Evolutionary conservation across 1,140 invertebrate species (phyloP), one percentile per base, ranked within the genome.

Genomic region (Sweltsa coloradensis): DNA sequence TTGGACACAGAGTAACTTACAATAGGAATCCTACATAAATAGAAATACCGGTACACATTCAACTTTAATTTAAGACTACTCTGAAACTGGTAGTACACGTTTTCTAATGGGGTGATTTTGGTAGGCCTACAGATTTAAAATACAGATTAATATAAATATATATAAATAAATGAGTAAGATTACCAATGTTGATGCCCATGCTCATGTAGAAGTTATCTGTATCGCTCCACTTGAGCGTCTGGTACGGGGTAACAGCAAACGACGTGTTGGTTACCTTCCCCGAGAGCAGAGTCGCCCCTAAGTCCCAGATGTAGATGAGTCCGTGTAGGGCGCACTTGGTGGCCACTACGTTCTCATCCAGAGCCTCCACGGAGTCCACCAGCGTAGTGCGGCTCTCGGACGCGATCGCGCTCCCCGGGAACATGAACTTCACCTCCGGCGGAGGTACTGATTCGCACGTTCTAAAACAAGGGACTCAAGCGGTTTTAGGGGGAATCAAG

Each of bases 151-250:
- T 3, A 18, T 18, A n/a, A 31, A n/a, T 31, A n/a, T 9, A 31
- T n/a, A n/a, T 31, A 9, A n/a, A 31, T 9, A 31, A 31, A 9
- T 7, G 37, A 9, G 16, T 9, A 9, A 9, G 16, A 45, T 57
- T 56, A 70, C 67, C 60, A 53, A 51, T 51, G 46, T 56, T 55
- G 34, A 57, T 56, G 11, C 66, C 64, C 31, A 69, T 61, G 49
- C 65, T 66, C 55, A 73, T 65, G 51, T 69, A 73, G 51, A 69
- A 69, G 23, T 70, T 67, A 46, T 66, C 63, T 4, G 65, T 65
- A 41, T 60, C 51, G 16, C 61, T 65, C 59, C 68, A 73, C 22
- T 62, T 47, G 5, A 72, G 56, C 6, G 59, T 44, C n/a, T 57
- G 55, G 23, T 55, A 24, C 24, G 63, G 61, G 21, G 57, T 53